phyloP scores from a whole-genome alignment of 2,888 invertebrate species.

The Opisthograptis luteolata region DNA sequence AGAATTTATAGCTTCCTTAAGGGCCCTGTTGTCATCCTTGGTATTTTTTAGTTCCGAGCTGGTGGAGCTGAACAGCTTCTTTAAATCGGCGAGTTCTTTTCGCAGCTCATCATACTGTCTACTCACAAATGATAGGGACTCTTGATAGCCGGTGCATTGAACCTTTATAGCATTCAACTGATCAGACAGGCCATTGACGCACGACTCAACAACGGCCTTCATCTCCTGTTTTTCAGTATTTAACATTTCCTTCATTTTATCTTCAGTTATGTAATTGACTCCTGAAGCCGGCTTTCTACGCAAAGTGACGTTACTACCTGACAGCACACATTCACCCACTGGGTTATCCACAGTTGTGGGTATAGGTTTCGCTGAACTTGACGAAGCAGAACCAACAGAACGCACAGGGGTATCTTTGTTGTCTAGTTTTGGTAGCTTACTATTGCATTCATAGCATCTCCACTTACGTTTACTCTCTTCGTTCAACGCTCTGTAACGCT shows the following conservation, averaged over 20 bases:
- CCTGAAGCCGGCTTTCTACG: not conserved
- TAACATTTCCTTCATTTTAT: not conserved
- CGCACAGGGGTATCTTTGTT: slow-evolving; percentile 5
- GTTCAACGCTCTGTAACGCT: slow-evolving; percentile 1
- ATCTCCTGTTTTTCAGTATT: not conserved
- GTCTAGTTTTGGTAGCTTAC: slow-evolving; percentile 3
- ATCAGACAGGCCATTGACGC: not conserved
- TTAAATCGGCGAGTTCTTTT: slow-evolving; percentile 5
- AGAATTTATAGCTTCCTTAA: no score
- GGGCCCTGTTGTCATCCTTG: slow-evolving; percentile 13
- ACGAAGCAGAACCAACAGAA: no score
- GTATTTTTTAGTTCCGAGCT: not conserved
- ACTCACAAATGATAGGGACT: slow-evolving; percentile 4
- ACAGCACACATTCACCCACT: no score
- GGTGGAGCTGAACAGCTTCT: not conserved
- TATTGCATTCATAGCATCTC: slow-evolving; percentile 2
- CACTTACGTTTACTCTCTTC: slow-evolving; percentile 3
- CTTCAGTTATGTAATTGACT: slow-evolving; percentile 1
- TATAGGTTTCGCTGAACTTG: not conserved
- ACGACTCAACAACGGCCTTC: not conserved
- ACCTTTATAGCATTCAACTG: slow-evolving; percentile 5
- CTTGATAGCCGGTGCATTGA: slow-evolving; percentile 9
- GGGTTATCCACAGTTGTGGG: not conserved
- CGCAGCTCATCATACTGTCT: slow-evolving; percentile 6
- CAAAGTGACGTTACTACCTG: not conserved